Evolutionary conservation across 2,888 invertebrate genomes (phyloP).

Genomic region (Calameuta idolon): DNA sequence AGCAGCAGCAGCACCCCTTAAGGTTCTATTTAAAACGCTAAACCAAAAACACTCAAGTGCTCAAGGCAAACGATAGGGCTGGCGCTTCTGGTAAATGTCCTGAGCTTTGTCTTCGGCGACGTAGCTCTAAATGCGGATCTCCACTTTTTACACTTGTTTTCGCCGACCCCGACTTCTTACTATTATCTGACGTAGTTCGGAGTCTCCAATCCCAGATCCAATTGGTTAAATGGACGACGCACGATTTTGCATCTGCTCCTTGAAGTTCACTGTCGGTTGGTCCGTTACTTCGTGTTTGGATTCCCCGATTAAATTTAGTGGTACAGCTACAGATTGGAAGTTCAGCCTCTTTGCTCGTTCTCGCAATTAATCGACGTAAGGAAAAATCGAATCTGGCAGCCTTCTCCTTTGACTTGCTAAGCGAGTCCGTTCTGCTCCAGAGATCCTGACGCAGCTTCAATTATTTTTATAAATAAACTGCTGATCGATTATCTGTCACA

Average conservation of each 20-base stretch:
- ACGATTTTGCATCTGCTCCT: not conserved
- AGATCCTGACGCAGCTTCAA: not conserved
- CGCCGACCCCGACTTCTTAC: no score
- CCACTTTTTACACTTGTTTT: not conserved
- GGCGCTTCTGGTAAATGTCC: constrained; percentile 36
- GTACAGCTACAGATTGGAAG: no score
- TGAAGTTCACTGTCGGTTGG: not conserved
- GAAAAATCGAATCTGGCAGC: not conserved
- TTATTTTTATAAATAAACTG: not conserved
- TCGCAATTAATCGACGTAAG: not conserved
- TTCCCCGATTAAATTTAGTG: no score
- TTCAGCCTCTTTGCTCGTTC: no score
- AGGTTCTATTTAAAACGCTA: constrained; percentile 44
- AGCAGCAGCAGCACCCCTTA: constrained; percentile 28
- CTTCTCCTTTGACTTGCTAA: no score
- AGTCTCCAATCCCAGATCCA: not conserved
- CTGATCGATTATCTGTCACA: not conserved
- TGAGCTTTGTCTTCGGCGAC: constrained; percentile 37
- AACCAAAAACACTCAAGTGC: constrained; percentile 28
- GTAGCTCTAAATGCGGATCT: not conserved
- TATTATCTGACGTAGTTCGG: not conserved
- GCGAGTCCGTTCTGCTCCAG: no score
- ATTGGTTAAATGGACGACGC: not conserved
- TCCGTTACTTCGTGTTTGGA: no score
- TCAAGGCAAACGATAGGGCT: constrained; percentile 28